Percentiles rank a stretch among this genome's conserved stretches.
phyloP scores from a whole-genome alignment of 2,113 vertebrate genomes.

The Shinisaurus crocodilurus region DNA sequence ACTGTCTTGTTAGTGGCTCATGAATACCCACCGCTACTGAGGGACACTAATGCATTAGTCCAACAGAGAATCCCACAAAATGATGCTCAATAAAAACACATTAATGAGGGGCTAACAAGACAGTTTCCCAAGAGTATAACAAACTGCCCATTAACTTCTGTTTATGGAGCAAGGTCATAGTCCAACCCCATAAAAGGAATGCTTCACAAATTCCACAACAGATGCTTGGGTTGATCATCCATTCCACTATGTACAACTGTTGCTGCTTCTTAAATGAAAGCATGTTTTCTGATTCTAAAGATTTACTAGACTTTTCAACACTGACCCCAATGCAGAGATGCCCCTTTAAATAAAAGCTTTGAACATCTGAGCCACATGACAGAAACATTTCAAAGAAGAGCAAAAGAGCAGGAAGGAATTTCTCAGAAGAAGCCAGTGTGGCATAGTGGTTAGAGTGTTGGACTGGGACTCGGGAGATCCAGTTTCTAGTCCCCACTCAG shows the following conservation, averaged over 20 bases:
- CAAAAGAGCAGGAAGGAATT: background rate
- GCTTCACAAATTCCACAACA: background rate
- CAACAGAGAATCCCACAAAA: background rate
- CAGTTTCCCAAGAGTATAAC: slow-evolving; percentile 14
- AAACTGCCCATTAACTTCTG: slow-evolving; percentile 9
- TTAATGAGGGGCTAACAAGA: slow-evolving; percentile 24
- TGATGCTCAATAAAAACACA: slow-evolving; percentile 22
- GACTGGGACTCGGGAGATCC: too few species aligned
- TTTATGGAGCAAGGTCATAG: slow-evolving; percentile 1
- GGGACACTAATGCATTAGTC: background rate
- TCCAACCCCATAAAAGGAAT: slow-evolving; percentile 23
- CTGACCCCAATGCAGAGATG: background rate
- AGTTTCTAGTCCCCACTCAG: too few species aligned
- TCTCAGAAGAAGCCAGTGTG: background rate
- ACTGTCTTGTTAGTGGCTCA: background rate
- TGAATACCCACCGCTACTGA: background rate
- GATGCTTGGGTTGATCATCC: slow-evolving; percentile 31
- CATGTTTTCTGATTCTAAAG: background rate
- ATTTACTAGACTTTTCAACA: background rate
- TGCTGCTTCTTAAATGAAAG: slow-evolving; percentile 26
- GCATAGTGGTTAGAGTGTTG: too few species aligned
- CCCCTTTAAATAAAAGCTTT: background rate
- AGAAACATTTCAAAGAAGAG: background rate
- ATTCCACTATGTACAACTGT: slow-evolving; percentile 24
- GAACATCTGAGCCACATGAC: background rate